Conservation (phyloP, 2,113 vertebrate species). For the Panthera uncia region DNA sequence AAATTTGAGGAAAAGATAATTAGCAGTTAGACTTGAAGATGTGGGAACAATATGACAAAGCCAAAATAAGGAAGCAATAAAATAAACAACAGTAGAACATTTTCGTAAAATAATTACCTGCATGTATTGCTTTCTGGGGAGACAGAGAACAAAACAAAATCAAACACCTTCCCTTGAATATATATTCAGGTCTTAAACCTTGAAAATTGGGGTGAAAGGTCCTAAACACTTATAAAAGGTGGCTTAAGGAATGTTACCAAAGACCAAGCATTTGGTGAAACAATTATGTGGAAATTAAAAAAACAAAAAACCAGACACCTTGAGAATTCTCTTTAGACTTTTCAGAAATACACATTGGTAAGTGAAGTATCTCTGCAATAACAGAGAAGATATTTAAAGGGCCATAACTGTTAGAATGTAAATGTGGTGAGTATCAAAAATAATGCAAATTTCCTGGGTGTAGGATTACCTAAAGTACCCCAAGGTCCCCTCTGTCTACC, state of each 20-base stretch:
- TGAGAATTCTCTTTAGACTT: neutral
- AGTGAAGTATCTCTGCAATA: neutral
- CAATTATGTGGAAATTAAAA: conserved; percentile 40
- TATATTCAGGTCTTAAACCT: conserved; percentile 25
- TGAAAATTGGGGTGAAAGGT: conserved; percentile 43
- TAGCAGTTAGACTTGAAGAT: conserved; percentile 54
- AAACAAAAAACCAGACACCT: neutral
- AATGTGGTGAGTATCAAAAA: neutral
- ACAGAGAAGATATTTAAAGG: conserved; percentile 2
- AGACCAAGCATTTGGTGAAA: conserved; percentile 21
- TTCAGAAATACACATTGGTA: neutral
- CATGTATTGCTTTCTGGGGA: conserved; percentile 21
- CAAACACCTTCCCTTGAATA: neutral
- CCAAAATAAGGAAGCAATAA: conserved; percentile 47
- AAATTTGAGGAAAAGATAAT: conserved; percentile 54
- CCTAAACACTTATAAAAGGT: conserved; percentile 24
- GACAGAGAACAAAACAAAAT: conserved; percentile 14
- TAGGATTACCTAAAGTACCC: neutral
- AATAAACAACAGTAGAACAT: conserved; percentile 15
- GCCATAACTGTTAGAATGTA: neutral
- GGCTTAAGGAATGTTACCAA: conserved; percentile 32
- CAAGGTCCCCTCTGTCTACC: neutral
- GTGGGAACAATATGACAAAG: conserved; percentile 49
- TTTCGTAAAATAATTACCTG: conserved; percentile 38
- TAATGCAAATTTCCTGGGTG: neutral